A percentile compares a stretch with the other conserved stretches of the same genome.
Conservation (phyloP, 2,888 invertebrate genomes). For the Meliscaeva auricollis region DNA sequence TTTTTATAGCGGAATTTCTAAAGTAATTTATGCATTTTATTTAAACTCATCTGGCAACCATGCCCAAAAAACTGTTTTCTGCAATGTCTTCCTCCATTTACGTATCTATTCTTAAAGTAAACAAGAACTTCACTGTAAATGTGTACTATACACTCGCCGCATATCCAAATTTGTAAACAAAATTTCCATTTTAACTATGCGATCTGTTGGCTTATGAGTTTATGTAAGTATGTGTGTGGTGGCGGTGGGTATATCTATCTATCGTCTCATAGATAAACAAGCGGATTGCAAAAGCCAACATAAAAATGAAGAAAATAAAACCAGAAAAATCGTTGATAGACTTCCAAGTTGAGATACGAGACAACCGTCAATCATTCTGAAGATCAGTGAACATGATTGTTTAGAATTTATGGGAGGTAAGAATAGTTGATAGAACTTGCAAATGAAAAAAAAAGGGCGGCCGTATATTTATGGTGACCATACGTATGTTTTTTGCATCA, state of each 20-base stretch:
- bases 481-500: background rate
- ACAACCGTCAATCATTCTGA: constrained; percentile 68
- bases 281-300: constrained; percentile 7
- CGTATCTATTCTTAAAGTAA: constrained; percentile 35
- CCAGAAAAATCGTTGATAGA: constrained; percentile 37
- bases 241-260: background rate
- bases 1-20: no score
- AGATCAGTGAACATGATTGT: constrained; percentile 68
- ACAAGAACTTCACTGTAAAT: constrained; percentile 33
- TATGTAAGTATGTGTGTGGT: background rate
- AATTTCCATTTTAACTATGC: constrained; percentile 45
- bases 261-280: constrained; percentile 21
- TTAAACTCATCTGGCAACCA: constrained; percentile 7
- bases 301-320: background rate
- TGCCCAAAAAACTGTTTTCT: background rate
- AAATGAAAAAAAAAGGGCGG: constrained; percentile 5
- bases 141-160: constrained; percentile 23
- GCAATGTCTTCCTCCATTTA: background rate
- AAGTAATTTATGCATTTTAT: background rate
- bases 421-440: constrained; percentile 19
- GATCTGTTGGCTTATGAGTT: background rate
- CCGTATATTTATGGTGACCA: background rate
- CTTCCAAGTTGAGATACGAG: constrained; percentile 56
- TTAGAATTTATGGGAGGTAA: constrained; percentile 61
- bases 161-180: constrained; percentile 69